These are phyloP conservation scores for Dendrocincla tyrannina DNA, from an alignment of 2,797 vertebrate species.

Conservation along the genomic window DNA sequence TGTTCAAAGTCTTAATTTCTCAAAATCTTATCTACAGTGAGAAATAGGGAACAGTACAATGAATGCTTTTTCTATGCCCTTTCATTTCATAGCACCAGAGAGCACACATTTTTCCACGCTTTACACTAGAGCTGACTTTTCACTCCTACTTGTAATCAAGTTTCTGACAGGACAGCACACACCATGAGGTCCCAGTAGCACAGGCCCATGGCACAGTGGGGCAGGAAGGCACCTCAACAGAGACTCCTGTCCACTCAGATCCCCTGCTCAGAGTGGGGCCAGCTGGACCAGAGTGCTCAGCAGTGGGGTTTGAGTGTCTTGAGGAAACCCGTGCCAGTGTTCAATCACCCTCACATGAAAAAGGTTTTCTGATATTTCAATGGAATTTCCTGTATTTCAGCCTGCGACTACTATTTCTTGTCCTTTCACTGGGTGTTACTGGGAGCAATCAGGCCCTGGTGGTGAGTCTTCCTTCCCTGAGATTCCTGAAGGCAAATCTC, in stretches of 20 bases:
- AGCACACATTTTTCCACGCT: not conserved
- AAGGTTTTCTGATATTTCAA: not conserved
- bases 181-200: not conserved
- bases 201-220: fast-evolving
- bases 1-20: not conserved
- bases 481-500: not conserved
- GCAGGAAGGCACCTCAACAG: not conserved
- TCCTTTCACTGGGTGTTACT: not conserved
- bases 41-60: not conserved
- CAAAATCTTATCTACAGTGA: not conserved
- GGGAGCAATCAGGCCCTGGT: not conserved
- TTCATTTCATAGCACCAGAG: not conserved
- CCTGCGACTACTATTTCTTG: not conserved
- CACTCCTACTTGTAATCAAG: not conserved
- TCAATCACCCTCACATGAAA: not conserved
- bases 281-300: not conserved
- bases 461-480: not conserved
- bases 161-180: not conserved
- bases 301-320: not conserved
- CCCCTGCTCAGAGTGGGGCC: not conserved
- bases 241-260: fast-evolving
- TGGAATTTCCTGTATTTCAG: not conserved
- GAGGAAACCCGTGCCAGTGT: not conserved
- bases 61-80: not conserved
- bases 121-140: not conserved